Base-by-base conservation (phyloP, 2,888 invertebrate species). In the Lithophane socia region DNA sequence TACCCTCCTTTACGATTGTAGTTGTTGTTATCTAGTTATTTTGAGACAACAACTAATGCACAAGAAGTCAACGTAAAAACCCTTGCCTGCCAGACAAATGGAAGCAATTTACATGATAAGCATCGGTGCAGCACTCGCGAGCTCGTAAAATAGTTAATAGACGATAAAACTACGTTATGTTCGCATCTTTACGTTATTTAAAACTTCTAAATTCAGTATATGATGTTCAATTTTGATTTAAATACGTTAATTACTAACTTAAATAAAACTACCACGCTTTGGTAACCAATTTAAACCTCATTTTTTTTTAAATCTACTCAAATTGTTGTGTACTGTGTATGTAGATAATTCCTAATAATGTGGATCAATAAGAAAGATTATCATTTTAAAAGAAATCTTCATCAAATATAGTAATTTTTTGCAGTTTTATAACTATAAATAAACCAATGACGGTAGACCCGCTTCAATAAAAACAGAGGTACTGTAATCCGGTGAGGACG, bases 61-160 rank as follows among this genome's bases (percentile, higher is more conserved):
- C 1, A 64, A 18, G 47, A 63, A 61, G 60, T 60, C 29, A 37
- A n/a, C 67, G 18, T n/a, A 42, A 13, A 60, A 49, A 24, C 54
- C 47, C 47, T 68, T 42, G 10, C 60, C 9, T 1, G 16, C 16
- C 56, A 8, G 24, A 47, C 70, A 67, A 63, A 66, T 63, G 63
- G 56, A 69, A 73, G 60, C 72, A 66, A 74, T 86, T 74, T 63
- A 61, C 60, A 73, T 77, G 79, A 77, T 77, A 83, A 73, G 49
- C 42, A 81, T 75, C 79, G 73, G 58, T 67, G 68, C 73, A 77
- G 70, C 69, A 56, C 69, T 73, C 58, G 67, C 67, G 69, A 71
- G 44, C 68, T 75, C 76, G 66, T 80, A 75, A 83, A 74, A 73
- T 70, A 67, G 68, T 79, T 77, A 77, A 73, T 75, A 75, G 75